These are phyloP conservation scores for Didymodactylos carnosus DNA, from an alignment of 2,888 invertebrate species.

Conservation along the genomic window DNA sequence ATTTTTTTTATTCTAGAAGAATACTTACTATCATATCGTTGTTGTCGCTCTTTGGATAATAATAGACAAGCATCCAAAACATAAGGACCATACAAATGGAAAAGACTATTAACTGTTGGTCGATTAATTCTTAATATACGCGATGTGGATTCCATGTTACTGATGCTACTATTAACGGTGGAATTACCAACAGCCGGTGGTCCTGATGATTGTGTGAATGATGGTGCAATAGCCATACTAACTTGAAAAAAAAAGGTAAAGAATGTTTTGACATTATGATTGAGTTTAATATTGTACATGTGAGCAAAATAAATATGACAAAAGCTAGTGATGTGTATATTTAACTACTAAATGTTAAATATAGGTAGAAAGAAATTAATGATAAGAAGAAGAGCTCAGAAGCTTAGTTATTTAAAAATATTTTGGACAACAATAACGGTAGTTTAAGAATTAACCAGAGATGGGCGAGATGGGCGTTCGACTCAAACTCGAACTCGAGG, in stretches of 20 bases:
- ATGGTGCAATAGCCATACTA: not conserved
- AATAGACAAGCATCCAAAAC: slow-evolving; percentile 81
- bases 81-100: slow-evolving; percentile 88
- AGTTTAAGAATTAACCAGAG: no score
- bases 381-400: no score
- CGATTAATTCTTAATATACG: slow-evolving; percentile 45
- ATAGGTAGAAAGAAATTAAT: no score
- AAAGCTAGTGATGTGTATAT: no score
- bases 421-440: no score
- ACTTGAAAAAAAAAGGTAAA: not conserved
- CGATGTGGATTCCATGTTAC: slow-evolving; percentile 52
- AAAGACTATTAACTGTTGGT: slow-evolving; percentile 77
- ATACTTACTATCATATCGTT: not conserved
- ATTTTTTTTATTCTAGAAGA: not conserved
- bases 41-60: slow-evolving; percentile 45
- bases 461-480: no score
- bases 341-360: no score
- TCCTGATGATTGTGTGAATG: not conserved
- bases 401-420: no score
- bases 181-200: no score
- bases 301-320: not conserved
- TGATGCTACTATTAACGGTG: not conserved
- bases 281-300: no score
- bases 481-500: no score
- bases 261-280: no score